Base-by-base conservation (phyloP, 2,113 vertebrate genomes). In the Gymnobelideus leadbeateri region DNA sequence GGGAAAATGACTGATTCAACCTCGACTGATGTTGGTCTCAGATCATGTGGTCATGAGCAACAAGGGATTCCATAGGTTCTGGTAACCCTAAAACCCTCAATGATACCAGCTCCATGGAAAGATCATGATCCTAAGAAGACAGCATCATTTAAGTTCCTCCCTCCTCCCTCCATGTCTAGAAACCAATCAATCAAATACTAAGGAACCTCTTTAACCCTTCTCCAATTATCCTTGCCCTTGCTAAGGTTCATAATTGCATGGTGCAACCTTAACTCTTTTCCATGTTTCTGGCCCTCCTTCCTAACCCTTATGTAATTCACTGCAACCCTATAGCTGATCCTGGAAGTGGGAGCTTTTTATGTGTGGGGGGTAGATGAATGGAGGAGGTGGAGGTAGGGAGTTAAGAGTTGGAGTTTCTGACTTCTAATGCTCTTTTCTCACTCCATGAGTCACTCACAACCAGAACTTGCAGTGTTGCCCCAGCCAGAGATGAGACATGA, bases 401-500 rank as follows among this genome's bases (percentile, higher is more conserved):
- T 12, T 84, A 1, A 51, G 47, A 90, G 89, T 51, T 43, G 25
- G 14, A 77, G 25, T 49, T 46, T 14, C 8, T 49, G 28, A 28
- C 6, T 0, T 49, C 37, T 25, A 4, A 10, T 2, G 0, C 51
- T 46, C 5, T 51, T 90, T 91, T 94, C 2, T 8, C 11, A 19
- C 14, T 68, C 47, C 52, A 51, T 14, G 21, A 26, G 24, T 50
- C 7, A 97, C 96, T 98, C 97, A 98, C 98, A 50, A 94, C 98
- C 98, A 31, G 7, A 47, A 96, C 97, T 98, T 96, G 97, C 96
- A 92, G 98, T 98, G 95, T 98, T 98, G 23, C 99, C 98, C 98
- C 99, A 99, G 92, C 99, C 99, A 31, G 99, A 98, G 96, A 99
- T 98, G 2, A 3, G 96, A 55, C 99, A 99, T 46, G 23, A 8